A percentile compares a stretch with the other conserved stretches of the same genome.
These are phyloP conservation scores for Melanotaenia parkinsoni DNA, from an alignment of 2,797 vertebrate species.

Conservation along the genomic window DNA sequence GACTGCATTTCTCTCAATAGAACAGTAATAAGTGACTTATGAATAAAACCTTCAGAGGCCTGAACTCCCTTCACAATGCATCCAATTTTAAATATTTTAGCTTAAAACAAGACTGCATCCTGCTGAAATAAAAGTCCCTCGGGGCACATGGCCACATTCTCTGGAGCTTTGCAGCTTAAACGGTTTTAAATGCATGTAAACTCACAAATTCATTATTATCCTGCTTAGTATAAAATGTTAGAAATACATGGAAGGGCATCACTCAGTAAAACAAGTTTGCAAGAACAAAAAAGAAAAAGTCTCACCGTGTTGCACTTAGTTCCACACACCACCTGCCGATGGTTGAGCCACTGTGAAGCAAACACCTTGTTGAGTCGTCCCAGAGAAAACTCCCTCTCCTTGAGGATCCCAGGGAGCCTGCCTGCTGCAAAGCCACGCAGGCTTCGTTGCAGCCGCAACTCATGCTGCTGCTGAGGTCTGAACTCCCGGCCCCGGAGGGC, in stretches of 20 bases:
- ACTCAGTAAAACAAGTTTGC: background rate
- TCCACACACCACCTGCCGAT: constrained; percentile 96
- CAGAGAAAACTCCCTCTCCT: constrained; percentile 93
- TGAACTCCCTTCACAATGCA: background rate
- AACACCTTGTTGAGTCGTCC: constrained; percentile 98
- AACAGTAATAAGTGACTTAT: background rate
- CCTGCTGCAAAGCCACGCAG: constrained; percentile 92
- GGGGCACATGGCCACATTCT: background rate
- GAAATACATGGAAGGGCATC: background rate
- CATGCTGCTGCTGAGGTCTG: constrained; percentile 89
- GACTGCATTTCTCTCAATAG: background rate
- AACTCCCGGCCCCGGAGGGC: constrained; percentile 93
- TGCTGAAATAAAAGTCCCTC: background rate
- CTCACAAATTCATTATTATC: no score
- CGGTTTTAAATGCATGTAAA: background rate
- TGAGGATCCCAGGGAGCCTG: constrained; percentile 91
- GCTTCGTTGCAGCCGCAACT: constrained; percentile 85
- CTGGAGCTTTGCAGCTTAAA: no score
- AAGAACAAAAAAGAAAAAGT: constrained; percentile 4
- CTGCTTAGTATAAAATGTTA: background rate
- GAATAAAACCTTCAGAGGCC: background rate
- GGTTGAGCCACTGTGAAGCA: constrained; percentile 98
- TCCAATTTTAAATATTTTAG: background rate
- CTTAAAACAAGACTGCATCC: background rate
- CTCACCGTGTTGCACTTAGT: constrained; percentile 99